A percentile compares a stretch with the other conserved stretches of the same genome.
Evolutionary conservation across 2,888 invertebrate species (phyloP).

Genomic region (Chloromyia formosa): DNA sequence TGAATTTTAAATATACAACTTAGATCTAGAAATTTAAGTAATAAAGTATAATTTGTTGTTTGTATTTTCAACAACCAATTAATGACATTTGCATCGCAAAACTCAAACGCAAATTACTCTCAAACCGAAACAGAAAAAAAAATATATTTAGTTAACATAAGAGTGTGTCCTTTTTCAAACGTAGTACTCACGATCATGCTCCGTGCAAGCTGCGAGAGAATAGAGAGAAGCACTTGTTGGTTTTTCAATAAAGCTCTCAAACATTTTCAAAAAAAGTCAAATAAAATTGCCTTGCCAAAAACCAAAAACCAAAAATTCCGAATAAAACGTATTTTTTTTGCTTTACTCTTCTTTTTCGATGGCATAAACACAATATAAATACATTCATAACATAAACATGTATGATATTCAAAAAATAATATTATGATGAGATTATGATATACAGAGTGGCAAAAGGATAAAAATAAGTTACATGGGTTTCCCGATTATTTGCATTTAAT

Average conservation of each 20-base stretch:
- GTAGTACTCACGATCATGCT: conserved; percentile 89
- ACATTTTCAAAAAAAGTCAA: conserved; percentile 20
- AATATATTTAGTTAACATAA: background rate
- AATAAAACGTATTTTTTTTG: background rate
- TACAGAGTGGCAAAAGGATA: background rate
- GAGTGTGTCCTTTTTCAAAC: conserved; percentile 23
- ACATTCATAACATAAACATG: background rate
- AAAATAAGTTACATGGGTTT: no score
- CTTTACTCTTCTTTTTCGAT: background rate
- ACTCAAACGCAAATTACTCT: background rate
- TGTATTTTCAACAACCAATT: conserved; percentile 23
- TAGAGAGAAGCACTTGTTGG: conserved; percentile 52
- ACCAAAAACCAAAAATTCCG: background rate
- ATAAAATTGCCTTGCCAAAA: conserved; percentile 33
- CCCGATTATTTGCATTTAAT: no score
- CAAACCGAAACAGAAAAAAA: background rate
- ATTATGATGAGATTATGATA: background rate
- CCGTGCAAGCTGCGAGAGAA: conserved; percentile 80
- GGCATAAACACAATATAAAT: background rate
- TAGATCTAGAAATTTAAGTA: no score
- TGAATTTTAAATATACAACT: background rate
- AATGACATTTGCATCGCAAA: conserved; percentile 37
- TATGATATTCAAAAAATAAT: background rate
- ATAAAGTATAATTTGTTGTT: no score
- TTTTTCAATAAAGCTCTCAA: conserved; percentile 42